Evolutionary conservation across 2,888 invertebrate genomes (phyloP).

Genomic region (Volucella bombylans): DNA sequence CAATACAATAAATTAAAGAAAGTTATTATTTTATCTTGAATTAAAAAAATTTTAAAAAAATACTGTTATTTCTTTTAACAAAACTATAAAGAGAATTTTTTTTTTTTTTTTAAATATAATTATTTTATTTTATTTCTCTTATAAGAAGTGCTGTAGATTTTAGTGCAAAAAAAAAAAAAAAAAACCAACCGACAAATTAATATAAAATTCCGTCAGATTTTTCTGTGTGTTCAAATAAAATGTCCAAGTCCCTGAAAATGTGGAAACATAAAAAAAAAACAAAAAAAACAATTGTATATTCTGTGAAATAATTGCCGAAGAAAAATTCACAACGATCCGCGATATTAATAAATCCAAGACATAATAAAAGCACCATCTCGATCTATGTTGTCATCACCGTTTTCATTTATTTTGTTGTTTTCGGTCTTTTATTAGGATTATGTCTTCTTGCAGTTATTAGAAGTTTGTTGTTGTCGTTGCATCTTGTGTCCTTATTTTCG

Average conservation of each 20-base stretch:
- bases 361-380: neutral
- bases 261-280: neutral
- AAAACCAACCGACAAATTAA: slow-evolving; percentile 6
- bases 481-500: neutral
- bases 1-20: slow-evolving; percentile 71
- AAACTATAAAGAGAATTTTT: neutral
- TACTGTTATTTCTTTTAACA: slow-evolving; percentile 24
- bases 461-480: slow-evolving; percentile 11
- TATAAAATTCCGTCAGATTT: slow-evolving; percentile 42
- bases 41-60: slow-evolving; percentile 25
- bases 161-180: neutral
- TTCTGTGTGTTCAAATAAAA: neutral
- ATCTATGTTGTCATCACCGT: neutral
- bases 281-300: slow-evolving; percentile 3
- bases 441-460: neutral
- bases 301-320: neutral
- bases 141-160: too few relatives aligned
- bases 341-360: neutral
- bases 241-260: neutral
- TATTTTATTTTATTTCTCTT: neutral
- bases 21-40: slow-evolving; percentile 43
- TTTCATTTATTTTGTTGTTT: slow-evolving; percentile 36
- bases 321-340: neutral
- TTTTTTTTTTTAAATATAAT: neutral
- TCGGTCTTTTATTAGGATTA: slow-evolving; percentile 16